These are phyloP conservation scores for Xanthorhoe designata DNA, from an alignment of 2,888 invertebrate species.

Conservation along the genomic window DNA sequence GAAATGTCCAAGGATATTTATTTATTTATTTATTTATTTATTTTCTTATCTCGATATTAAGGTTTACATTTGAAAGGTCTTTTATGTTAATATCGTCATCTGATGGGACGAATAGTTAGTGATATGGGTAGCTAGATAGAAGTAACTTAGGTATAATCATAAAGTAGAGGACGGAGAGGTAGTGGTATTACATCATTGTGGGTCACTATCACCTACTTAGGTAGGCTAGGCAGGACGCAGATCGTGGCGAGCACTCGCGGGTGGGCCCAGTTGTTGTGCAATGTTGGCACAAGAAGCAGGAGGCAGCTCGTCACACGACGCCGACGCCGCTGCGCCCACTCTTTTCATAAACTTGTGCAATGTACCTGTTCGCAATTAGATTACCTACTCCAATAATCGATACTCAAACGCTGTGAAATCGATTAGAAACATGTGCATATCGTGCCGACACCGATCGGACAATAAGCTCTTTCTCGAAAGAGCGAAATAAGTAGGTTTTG, in stretches of 20 bases:
- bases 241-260: constrained; percentile 3
- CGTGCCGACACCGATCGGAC: constrained; percentile 55
- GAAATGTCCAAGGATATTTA: too few relatives aligned
- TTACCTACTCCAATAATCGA: constrained; percentile 55
- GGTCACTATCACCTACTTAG: too few relatives aligned
- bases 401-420: constrained; percentile 60
- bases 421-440: constrained; percentile 56
- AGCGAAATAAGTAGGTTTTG: constrained; percentile 54
- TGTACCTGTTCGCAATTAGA: constrained; percentile 58
- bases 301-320: constrained; percentile 50
- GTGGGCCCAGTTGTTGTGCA: constrained; percentile 53
- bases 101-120: too few relatives aligned
- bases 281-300: constrained; percentile 43
- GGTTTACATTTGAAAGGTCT: neutral
- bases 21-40: too few relatives aligned
- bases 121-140: too few relatives aligned
- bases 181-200: too few relatives aligned
- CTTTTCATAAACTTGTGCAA: constrained; percentile 74
- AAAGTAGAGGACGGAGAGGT: too few relatives aligned
- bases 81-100: too few relatives aligned
- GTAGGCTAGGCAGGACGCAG: constrained; percentile 8
- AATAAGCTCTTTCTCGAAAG: constrained; percentile 52
- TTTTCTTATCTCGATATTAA: too few relatives aligned
- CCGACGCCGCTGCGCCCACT: constrained; percentile 53
- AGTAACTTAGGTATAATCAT: too few relatives aligned